Evolutionary conservation across 2,888 invertebrate genomes (phyloP), one percentile per base, ranked within the genome.

Genomic region (Eupithecia tripunctaria): DNA sequence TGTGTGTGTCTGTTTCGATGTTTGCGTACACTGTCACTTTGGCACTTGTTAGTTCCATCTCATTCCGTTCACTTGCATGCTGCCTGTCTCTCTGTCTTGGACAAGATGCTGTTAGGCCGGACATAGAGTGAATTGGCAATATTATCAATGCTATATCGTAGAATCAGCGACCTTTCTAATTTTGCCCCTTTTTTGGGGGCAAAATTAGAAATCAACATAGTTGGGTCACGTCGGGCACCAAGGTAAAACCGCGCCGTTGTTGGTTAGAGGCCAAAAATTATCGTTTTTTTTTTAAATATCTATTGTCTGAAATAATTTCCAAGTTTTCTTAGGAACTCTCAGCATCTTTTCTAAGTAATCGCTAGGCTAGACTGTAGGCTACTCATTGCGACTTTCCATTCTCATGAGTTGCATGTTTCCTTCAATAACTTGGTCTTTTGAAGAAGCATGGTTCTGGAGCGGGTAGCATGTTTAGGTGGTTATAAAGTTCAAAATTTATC

Each of bases 1-100:
- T 91, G 91, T 93, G 91, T 93, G 92, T 94, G 92, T 94, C 90
- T 91, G 92, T 93, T 90, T 94, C 89, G 88, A 93, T 94, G 93
- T 94, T 91, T 92, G 89, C 91, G 88, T 91, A 89, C 92, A 92
- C 93, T n/a, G 85, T 91, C 93, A 93, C 90, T 91, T 86, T 89
- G 88, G 91, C 93, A 93, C 93, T 89, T 56, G 56, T 25, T 86
- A 76, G 88, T 80, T 86, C 82, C 91, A 89, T 90, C 76, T 86
- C 91, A 91, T 92, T 80, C 79, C 88, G 86, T 90, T 90, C 92
- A 91, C 91, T 89, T 91, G 92, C 92, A 92, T 92, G 93, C 84
- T 89, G 92, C 92, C 89, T 92, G 90, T 82, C 82, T 83, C 76
- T 74, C 84, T 79, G 80, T 83, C 81, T 80, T 71, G 76, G 80